Conservation (phyloP, 2,113 vertebrate genomes). For the Morone saxatilis region DNA sequence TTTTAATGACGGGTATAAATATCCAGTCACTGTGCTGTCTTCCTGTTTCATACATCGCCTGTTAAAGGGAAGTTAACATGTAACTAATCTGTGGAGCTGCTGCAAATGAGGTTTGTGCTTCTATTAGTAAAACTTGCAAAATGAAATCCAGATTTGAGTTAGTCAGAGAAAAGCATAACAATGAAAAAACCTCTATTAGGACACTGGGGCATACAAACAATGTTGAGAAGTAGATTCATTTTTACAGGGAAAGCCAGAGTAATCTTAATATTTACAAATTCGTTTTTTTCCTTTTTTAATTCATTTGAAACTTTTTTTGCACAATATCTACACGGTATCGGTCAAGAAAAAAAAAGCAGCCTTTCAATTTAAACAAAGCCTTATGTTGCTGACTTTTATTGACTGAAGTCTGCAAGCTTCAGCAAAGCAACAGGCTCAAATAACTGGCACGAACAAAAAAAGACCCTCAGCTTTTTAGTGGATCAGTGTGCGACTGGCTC, state of each 20-base stretch:
- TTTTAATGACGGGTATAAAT: conserved; percentile 45
- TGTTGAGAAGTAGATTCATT: conserved; percentile 21
- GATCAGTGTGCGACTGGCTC: conserved; percentile 42
- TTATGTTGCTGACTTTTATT: conserved; percentile 67
- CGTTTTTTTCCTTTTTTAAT: not conserved
- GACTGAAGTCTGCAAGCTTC: conserved; percentile 56
- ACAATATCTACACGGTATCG: conserved; percentile 13
- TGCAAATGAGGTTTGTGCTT: conserved; percentile 44
- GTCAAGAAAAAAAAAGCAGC: not conserved
- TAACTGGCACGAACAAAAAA: conserved; percentile 29
- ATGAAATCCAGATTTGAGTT: conserved; percentile 68
- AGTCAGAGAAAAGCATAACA: conserved; percentile 16
- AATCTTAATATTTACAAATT: conserved; percentile 27
- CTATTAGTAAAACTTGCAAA: conserved; percentile 25
- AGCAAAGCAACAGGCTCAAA: conserved; percentile 58
- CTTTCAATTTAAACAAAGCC: conserved; percentile 60
- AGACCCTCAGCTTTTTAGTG: conserved; percentile 13
- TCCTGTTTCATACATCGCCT: conserved; percentile 33
- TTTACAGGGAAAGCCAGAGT: conserved; percentile 10
- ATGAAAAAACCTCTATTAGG: conserved; percentile 1
- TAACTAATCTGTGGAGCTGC: conserved; percentile 27
- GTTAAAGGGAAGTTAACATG: conserved; percentile 38
- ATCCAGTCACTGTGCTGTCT: conserved; percentile 22
- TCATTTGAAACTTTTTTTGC: not conserved
- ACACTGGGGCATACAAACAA: not conserved